Evolutionary conservation across 2,888 invertebrate species (phyloP), one percentile per base, ranked within the genome.

Genomic region (Lordiphosa fenestrarum): DNA sequence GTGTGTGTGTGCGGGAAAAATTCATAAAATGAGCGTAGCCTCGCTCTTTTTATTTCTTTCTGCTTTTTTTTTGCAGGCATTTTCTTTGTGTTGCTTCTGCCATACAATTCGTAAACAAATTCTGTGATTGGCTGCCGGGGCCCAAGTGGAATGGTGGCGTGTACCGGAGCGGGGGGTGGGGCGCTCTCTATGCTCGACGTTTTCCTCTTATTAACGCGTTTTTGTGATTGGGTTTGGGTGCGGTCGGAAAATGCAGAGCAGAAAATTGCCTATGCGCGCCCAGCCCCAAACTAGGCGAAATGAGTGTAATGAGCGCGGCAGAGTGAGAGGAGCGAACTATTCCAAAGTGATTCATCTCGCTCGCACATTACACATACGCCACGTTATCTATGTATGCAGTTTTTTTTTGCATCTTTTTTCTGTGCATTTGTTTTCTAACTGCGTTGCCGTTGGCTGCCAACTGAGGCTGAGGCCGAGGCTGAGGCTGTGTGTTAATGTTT

Each of bases 41-140:
- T 74, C 30, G 30, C 30, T 30, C 30, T 30, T 71, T 71, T 83
- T 42, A 56, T 49, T 69, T 56, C 61, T 56, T 15, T 15, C 1
- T 15, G 15, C 39, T 47, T 59, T 51, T 69, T 56, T 66, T 59
- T 23, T 42, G 42, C 53, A 55, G 61, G 60, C 70, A 73, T 77
- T 80, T 87, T 87, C 81, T 69, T 84, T 82, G 63, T 83, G 73
- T 86, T 84, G 85, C 84, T 86, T 86, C 88, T 87, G 71, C 69
- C 71, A 54, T 53, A 66, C 73, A 68, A 82, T 87, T 87, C 87
- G 87, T 87, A 87, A 87, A 87, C 87, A 87, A 87, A 86, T 88
- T 87, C 77, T 88, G 76, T 86, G 87, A 87, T 87, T 87, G 87
- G 87, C 74, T 75, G 68, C 58, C 53, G 54, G 36, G 47, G 61